These are phyloP conservation scores for Crenichthys baileyi DNA, from an alignment of 2,797 vertebrate species.

Conservation along the genomic window DNA sequence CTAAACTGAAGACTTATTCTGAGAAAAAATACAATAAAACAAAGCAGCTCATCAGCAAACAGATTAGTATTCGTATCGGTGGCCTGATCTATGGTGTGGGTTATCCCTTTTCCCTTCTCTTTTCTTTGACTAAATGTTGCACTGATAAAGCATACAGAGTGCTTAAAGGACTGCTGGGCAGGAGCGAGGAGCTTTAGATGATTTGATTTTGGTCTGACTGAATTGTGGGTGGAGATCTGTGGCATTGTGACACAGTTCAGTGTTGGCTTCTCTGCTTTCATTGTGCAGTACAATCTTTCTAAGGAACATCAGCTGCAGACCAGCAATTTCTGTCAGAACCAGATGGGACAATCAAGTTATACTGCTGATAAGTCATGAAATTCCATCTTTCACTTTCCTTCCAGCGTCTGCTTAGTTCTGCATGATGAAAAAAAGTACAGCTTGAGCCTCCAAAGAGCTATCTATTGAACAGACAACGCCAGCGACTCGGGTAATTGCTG, in stretches of 20 bases:
- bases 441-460: conserved; percentile 13
- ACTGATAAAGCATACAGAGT: conserved; percentile 9
- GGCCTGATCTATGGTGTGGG: not conserved
- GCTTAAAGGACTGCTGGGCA: not conserved
- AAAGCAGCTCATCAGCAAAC: not conserved
- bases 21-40: not conserved
- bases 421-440: not conserved
- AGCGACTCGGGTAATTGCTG: conserved; percentile 61
- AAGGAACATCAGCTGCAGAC: not conserved
- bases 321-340: not conserved
- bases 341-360: not conserved
- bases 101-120: not conserved
- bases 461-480: conserved; percentile 52
- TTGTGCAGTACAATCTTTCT: not conserved
- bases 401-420: not conserved
- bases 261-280: not conserved
- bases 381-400: not conserved
- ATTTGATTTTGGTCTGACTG: conserved; percentile 10
- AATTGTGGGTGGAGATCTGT: not conserved
- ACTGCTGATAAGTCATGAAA: not conserved
- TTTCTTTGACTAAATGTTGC: not conserved
- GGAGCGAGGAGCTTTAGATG: not conserved
- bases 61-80: not conserved
- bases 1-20: not conserved
- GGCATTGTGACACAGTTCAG: not conserved